phyloP scores from a whole-genome alignment of 2,888 invertebrate genomes.

The Tryphoninae sp. region DNA sequence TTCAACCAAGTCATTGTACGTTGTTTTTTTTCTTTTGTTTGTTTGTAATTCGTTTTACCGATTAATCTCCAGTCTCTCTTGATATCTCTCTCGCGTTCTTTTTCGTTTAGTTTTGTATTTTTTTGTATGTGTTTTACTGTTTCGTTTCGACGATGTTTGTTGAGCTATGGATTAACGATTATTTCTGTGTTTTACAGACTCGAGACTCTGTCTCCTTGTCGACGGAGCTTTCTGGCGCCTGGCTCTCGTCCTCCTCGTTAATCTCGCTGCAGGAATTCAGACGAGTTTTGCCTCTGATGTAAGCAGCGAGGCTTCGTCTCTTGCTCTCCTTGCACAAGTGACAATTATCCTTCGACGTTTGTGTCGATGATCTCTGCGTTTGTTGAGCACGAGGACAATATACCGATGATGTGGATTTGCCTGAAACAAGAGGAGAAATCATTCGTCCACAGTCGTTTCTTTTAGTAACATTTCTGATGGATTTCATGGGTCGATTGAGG shows the following conservation, averaged over 20 bases:
- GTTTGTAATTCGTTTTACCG: background rate
- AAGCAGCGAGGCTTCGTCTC: constrained; percentile 82
- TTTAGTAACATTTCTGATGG: background rate
- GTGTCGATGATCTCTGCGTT: constrained; percentile 67
- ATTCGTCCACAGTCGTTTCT: background rate
- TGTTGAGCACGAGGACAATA: constrained; percentile 71
- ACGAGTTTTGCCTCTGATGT: constrained; percentile 82
- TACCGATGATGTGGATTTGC: constrained; percentile 65
- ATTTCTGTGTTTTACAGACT: constrained; percentile 57
- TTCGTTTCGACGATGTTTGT: no score
- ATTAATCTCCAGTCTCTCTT: constrained; percentile 33
- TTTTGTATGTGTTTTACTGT: no score
- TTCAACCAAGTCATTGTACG: background rate
- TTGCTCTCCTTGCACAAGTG: constrained; percentile 83
- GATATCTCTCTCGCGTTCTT: constrained; percentile 8
- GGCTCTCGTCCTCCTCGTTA: constrained; percentile 81
- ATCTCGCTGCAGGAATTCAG: constrained; percentile 82
- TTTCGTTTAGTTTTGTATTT: no score
- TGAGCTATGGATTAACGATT: constrained; percentile 7
- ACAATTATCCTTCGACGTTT: constrained; percentile 80
- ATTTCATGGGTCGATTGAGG: no score
- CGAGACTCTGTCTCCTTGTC: constrained; percentile 36
- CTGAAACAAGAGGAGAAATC: constrained; percentile 63
- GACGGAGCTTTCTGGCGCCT: constrained; percentile 31
- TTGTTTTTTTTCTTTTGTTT: background rate